These are phyloP conservation scores for Taurulus bubalis DNA, from an alignment of 2,113 vertebrate genomes.

Conservation along the genomic window DNA sequence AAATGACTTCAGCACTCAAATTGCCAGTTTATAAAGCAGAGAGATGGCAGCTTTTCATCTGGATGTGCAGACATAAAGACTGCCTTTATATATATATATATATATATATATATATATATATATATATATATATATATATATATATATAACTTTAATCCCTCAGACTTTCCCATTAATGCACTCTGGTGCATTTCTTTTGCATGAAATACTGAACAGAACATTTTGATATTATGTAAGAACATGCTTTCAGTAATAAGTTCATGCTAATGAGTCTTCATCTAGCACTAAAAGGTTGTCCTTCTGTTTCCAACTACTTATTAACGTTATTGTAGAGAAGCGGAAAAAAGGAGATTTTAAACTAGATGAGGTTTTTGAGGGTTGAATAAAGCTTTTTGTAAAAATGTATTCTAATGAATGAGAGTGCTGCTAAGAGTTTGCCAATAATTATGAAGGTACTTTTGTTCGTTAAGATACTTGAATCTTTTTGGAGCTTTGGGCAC, in stretches of 20 bases:
- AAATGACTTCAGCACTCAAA: too few species aligned
- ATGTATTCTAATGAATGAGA: too few species aligned
- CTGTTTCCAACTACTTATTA: neutral
- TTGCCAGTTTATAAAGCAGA: too few species aligned
- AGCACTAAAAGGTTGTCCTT: neutral
- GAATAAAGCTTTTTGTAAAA: too few species aligned
- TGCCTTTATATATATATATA: too few species aligned
- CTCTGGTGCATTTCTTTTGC: neutral
- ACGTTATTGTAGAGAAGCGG: neutral
- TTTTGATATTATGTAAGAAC: neutral
- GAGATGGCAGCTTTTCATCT: slow-evolving; percentile 5
- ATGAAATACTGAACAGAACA: neutral
- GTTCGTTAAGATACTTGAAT: too few species aligned
- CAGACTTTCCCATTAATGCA: neutral
- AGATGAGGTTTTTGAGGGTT: too few species aligned
- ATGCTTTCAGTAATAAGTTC: neutral
- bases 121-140: neutral
- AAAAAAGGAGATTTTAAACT: too few species aligned
- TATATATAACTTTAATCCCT: neutral
- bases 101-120: too few species aligned
- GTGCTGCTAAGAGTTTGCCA: neutral
- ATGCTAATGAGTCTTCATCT: neutral
- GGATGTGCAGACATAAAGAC: neutral
- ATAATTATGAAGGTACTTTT: too few species aligned
- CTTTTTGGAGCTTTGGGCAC: too few species aligned